phyloP scores from a whole-genome alignment of 1,140 invertebrate genomes.

The Wasmannia auropunctata region DNA sequence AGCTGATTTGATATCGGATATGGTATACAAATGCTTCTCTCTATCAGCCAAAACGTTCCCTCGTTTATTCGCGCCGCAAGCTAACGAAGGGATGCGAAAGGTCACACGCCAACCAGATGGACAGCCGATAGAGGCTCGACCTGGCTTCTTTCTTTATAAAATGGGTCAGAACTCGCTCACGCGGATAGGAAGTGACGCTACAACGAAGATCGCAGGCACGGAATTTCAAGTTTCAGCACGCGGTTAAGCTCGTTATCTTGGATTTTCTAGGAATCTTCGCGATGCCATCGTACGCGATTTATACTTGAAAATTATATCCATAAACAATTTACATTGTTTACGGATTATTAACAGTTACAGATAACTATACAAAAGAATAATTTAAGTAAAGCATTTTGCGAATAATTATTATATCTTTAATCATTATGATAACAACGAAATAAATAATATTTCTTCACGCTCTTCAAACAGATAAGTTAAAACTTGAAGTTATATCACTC shows the following conservation, averaged over 20 bases:
- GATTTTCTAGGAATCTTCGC: neutral
- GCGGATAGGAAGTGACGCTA: conserved; percentile 68
- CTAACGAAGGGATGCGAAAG: conserved; percentile 71
- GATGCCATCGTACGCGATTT: neutral
- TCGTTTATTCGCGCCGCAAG: conserved; percentile 37
- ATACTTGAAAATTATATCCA: neutral
- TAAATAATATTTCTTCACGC: neutral
- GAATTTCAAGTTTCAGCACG: conserved; percentile 45
- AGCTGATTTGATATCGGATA: conserved; percentile 30
- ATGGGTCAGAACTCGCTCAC: conserved; percentile 67
- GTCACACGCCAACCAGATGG: conserved; percentile 77
- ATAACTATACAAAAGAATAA: neutral
- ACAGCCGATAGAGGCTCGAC: conserved; percentile 74
- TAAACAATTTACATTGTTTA: neutral
- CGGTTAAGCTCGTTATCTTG: neutral
- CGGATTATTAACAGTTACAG: neutral
- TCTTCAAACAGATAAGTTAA: neutral
- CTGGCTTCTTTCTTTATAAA: conserved; percentile 69
- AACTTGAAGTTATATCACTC: neutral
- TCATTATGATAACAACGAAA: neutral
- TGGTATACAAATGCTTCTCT: neutral
- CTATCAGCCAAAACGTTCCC: conserved; percentile 27
- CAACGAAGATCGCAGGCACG: conserved; percentile 32
- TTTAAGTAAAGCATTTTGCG: neutral
- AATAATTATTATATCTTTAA: neutral